Percentiles rank a stretch among this genome's conserved stretches.
phyloP scores from a whole-genome alignment of 2,113 vertebrate genomes.

The Nothocercus julius region DNA sequence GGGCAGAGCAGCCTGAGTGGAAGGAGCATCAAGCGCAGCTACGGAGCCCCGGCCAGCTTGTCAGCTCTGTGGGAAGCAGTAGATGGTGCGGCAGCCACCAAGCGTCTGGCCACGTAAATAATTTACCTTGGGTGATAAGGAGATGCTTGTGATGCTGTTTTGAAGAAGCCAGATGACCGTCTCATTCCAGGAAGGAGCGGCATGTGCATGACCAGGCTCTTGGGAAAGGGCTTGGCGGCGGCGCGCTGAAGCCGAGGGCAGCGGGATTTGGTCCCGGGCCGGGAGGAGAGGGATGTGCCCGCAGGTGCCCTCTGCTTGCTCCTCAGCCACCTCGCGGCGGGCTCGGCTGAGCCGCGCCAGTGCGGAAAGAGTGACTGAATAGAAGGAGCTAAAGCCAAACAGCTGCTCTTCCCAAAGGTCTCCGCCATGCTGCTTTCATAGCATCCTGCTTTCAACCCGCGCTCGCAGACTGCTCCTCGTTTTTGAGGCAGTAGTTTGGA shows the following conservation, averaged over 20 bases:
- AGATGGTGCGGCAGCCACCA: neutral
- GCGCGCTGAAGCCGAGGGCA: neutral
- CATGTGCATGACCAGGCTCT: neutral
- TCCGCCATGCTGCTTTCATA: neutral
- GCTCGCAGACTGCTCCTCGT: neutral
- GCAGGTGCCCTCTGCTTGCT: neutral
- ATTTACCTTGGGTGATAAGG: neutral
- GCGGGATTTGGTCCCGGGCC: neutral
- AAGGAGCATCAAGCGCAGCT: neutral
- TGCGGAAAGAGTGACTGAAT: neutral
- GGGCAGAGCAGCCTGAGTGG: neutral
- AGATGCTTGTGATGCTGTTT: neutral
- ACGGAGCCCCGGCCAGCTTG: neutral
- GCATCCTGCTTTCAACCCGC: neutral
- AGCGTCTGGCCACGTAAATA: neutral
- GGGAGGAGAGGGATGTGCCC: neutral
- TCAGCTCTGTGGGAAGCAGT: neutral
- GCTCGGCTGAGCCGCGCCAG: neutral
- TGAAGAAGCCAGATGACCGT: neutral
- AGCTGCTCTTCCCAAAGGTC: neutral
- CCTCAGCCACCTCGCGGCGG: accelerated
- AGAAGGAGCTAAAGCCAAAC: neutral
- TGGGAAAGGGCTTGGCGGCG: neutral
- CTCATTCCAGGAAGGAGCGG: neutral
- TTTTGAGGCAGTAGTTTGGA: neutral